phyloP scores from a whole-genome alignment of 2,888 invertebrate genomes.

The Colletes collaris region DNA sequence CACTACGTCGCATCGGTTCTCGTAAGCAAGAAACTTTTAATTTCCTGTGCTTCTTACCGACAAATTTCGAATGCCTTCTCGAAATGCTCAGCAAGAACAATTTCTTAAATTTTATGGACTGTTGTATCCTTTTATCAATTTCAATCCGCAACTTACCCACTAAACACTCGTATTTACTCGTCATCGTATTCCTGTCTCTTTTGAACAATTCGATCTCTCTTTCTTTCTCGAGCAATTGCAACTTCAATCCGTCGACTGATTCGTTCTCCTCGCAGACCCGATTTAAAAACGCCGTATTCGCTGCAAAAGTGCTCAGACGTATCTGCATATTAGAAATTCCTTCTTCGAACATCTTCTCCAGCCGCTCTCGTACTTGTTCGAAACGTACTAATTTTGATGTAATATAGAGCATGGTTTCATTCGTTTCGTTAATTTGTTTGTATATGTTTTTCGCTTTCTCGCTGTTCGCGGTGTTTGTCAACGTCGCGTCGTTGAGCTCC shows the following conservation, averaged over 20 bases:
- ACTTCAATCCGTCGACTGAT: slow-evolving; percentile 65
- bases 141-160: slow-evolving; percentile 69
- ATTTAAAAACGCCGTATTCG: slow-evolving; percentile 54
- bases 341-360: slow-evolving; percentile 65
- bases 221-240: slow-evolving; percentile 68
- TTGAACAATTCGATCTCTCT: slow-evolving; percentile 70
- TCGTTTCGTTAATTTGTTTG: slow-evolving; percentile 62
- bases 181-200: slow-evolving; percentile 69
- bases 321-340: slow-evolving; percentile 67
- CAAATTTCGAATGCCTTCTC: neutral
- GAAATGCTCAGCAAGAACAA: neutral
- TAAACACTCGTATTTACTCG: slow-evolving; percentile 71
- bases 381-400: slow-evolving; percentile 65
- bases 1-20: neutral
- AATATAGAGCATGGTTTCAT: slow-evolving; percentile 59
- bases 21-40: neutral
- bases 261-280: slow-evolving; percentile 51
- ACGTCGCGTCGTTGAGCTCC: slow-evolving; percentile 56
- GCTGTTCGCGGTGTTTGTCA: slow-evolving; percentile 66
- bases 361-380: slow-evolving; percentile 64
- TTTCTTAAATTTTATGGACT: slow-evolving; percentile 11
- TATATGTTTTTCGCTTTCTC: slow-evolving; percentile 65
- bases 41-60: neutral
- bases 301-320: slow-evolving; percentile 58
- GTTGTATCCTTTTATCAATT: slow-evolving; percentile 48